phyloP scores from a whole-genome alignment of 1,140 invertebrate genomes.

The Drosophila murphyi region DNA sequence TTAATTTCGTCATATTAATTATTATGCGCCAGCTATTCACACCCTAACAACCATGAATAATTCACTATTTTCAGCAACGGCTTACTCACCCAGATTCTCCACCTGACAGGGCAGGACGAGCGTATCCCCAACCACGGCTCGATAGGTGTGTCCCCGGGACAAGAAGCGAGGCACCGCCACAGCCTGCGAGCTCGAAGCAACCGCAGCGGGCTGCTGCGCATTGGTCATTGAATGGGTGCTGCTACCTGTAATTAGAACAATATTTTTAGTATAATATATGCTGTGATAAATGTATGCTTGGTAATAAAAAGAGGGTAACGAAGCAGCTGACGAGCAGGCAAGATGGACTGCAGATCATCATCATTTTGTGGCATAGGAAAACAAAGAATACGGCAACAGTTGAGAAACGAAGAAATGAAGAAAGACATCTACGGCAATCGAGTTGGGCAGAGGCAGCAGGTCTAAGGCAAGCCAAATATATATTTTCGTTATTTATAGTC shows the following conservation, averaged over 20 bases:
- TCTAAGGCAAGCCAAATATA: no score
- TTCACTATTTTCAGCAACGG: neutral
- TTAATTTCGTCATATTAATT: conserved; percentile 67
- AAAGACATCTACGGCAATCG: no score
- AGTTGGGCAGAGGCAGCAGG: no score
- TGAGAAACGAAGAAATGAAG: no score
- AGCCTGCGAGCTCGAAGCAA: conserved; percentile 52
- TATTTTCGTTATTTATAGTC: no score
- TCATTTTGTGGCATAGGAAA: no score
- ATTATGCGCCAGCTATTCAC: conserved; percentile 51
- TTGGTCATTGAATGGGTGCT: conserved; percentile 75
- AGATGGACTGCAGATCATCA: no score
- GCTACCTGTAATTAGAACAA: conserved; percentile 50
- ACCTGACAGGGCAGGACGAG: conserved; percentile 91
- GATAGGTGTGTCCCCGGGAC: conserved; percentile 90
- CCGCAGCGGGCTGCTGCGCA: conserved; percentile 53
- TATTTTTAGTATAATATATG: neutral
- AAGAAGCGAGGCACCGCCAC: conserved; percentile 87
- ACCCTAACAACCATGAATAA: conserved; percentile 23
- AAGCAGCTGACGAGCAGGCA: no score
- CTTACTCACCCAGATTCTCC: conserved; percentile 89
- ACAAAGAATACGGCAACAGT: no score
- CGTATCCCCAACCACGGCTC: conserved; percentile 90
- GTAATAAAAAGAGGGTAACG: neutral
- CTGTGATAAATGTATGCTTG: conserved; percentile 10